Percentiles rank a stretch among this genome's conserved stretches.
Evolutionary conservation across 92 coral and sea anemone species (phyloP).

Genomic region (Ricordea florida): DNA sequence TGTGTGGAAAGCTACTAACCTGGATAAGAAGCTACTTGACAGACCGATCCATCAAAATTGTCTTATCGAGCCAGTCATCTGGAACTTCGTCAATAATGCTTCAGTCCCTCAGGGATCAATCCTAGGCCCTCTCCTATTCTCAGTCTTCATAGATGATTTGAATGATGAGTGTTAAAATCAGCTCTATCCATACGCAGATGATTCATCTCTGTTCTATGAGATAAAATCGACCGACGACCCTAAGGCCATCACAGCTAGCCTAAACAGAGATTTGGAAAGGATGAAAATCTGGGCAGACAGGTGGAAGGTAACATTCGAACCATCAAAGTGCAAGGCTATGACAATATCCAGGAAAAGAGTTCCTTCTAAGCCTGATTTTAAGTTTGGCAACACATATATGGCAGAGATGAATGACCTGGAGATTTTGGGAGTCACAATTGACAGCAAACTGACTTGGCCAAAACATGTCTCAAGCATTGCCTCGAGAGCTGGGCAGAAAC

Average conservation of each 20-base stretch:
- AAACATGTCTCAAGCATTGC: neutral
- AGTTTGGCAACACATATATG: neutral
- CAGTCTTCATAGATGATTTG: neutral
- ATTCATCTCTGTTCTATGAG: neutral
- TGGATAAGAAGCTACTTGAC: neutral
- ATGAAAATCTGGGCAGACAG: neutral
- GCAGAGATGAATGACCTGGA: neutral
- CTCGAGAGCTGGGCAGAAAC: neutral
- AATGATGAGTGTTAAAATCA: neutral
- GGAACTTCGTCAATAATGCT: neutral
- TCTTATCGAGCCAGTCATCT: neutral
- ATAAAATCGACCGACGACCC: neutral
- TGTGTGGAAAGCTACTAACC: neutral
- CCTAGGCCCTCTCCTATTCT: neutral
- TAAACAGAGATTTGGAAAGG: neutral
- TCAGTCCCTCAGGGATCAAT: neutral
- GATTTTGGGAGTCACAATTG: neutral
- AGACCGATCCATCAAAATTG: neutral
- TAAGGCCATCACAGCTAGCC: neutral
- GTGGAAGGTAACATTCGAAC: neutral
- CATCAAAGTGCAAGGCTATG: slow-evolving; percentile 7
- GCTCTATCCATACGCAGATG: neutral
- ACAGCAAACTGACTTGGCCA: neutral
- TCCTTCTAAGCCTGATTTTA: neutral
- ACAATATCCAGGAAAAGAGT: neutral